Evolutionary conservation across 2,113 vertebrate species (phyloP).

Genomic region (Cisticola juncidis): DNA sequence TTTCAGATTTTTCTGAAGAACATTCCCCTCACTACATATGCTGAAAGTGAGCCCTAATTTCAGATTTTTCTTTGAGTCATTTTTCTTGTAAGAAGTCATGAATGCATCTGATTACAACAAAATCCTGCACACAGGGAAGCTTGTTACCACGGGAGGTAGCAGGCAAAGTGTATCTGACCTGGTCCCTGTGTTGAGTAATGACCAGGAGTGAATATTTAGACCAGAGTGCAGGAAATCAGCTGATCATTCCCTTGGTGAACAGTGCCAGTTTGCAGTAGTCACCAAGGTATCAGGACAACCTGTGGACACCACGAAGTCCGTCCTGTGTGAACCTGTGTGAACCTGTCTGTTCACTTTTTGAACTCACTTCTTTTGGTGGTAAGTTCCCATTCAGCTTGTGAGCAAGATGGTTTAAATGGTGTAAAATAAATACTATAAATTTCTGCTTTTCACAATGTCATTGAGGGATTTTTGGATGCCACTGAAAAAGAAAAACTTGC

Average conservation of each 20-base stretch:
- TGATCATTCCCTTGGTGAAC: background rate
- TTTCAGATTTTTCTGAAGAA: background rate
- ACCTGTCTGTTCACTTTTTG: background rate
- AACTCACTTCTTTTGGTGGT: background rate
- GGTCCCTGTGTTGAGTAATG: background rate
- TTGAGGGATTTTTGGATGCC: background rate
- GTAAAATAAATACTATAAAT: background rate
- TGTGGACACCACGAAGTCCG: background rate
- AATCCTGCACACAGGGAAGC: background rate
- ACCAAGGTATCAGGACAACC: fast-evolving
- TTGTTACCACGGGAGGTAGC: background rate
- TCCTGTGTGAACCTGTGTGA: background rate
- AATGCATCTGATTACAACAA: background rate
- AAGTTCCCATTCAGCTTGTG: background rate
- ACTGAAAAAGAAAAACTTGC: background rate
- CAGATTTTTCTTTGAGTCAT: background rate
- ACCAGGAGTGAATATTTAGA: background rate
- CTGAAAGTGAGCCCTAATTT: background rate
- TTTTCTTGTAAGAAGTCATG: background rate
- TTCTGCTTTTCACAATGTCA: background rate
- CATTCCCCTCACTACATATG: background rate
- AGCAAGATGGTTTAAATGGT: background rate
- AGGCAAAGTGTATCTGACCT: background rate
- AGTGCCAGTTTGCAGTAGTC: background rate
- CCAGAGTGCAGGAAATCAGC: background rate